Evolutionary conservation across 2,888 invertebrate genomes (phyloP), one percentile per base, ranked within the genome.

Genomic region (Pocota personata): DNA sequence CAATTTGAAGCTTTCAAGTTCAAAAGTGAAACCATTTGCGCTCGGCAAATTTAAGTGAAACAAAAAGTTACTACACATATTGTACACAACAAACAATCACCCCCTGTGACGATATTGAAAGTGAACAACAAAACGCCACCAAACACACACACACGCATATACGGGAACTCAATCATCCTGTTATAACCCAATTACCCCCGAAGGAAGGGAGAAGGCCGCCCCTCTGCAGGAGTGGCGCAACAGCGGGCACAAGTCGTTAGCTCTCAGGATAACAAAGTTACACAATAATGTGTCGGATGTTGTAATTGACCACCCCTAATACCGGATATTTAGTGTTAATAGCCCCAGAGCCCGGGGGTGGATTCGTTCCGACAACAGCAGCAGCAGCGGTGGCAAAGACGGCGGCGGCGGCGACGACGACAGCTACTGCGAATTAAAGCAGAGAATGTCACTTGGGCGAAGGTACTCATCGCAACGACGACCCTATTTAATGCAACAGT

Each of bases 251-350:
- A 86, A 82, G 80, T 82, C 62, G 87, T 75, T 87, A 84, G 88
- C 87, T 87, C 87, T 87, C 88, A 88, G 80, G 87, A 89, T 89
- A 89, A 88, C 88, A 88, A 88, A 89, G 88, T 88, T 88, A 88
- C 87, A 88, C 83, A 87, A 88, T 88, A 88, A 88, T 89, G 88
- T 86, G 84, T 84, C 88, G 87, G 87, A 87, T 88, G 82, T 86
- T 82, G 88, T 89, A 88, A 89, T 88, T 89, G 88, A 88, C 88
- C 88, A 88, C 88, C 88, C 87, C 75, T 75, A 50, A 80, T 73
- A 82, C 87, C 87, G 87, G 87, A 87, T 87, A 87, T 87, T 87
- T 76, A 82, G 82, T 69, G 67, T 87, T 82, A 82, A 86, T 77
- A 86, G 76, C 79, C 69, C 24, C 46, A 66, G 52, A 72, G 82